Evolutionary conservation across 2,888 invertebrate genomes (phyloP), one percentile per base, ranked within the genome.

Genomic region (Caenorhabditis panamensis): DNA sequence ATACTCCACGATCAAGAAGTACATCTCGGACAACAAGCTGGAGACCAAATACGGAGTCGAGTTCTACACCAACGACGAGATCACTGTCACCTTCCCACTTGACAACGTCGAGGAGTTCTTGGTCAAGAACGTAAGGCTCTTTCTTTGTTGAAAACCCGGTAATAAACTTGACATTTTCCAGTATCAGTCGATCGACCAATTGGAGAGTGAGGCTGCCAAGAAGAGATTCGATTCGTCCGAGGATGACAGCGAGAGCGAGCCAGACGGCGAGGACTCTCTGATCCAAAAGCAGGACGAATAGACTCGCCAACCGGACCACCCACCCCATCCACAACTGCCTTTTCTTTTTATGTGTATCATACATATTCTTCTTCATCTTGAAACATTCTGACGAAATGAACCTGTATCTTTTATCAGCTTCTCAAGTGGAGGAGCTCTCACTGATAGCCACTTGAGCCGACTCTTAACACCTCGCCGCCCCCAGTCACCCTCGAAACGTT

Each of bases 91-190:
- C 64, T 80, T 84, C 47, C 89, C 89, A 22, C 63, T 89, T 28
- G 88, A 89, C 51, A 82, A 87, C 58, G 58, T 59, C 44, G 83
- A 85, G 8, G 88, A 89, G 62, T 88, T 88, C 80, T 24, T 84
- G 49, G 88, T 89, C 5, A 86, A 84, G 53, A 86, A 88, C 71
- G 88, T 87, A 28, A 56, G 80, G 53, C 37, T 66, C 16, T n/a
- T 31, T 20, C 6, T 13, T 20, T n/a, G 16, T 6, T 26, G 28
- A 9, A 47, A n/a, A n/a, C n/a, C n/a, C n/a, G n/a, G n/a, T n/a
- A n/a, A n/a, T 36, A 11, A 11, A 53, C 13, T 59, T 11, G 28
- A 18, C 18, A 49, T 13, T 41, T 41, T 31, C 24, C 64, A 88
- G 86, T 84, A 87, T 66, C 66, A 83, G 41, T 53, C 82, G 6